Evolutionary conservation across 2,113 vertebrate species (phyloP).

Genomic region (Numenius arquata): DNA sequence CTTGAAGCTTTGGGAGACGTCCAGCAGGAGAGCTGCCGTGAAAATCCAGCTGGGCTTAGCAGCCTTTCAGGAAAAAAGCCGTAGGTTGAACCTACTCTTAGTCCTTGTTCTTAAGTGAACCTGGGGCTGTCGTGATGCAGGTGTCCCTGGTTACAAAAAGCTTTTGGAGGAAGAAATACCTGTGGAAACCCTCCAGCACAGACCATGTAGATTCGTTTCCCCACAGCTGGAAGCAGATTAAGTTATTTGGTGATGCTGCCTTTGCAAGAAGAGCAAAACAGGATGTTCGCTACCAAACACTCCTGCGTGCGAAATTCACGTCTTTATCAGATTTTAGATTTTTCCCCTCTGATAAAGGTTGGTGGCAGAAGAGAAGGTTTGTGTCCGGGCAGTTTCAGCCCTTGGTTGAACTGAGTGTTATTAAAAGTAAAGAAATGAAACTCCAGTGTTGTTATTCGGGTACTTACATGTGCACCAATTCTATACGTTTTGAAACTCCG

Average conservation of each 20-base stretch:
- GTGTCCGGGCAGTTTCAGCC: neutral
- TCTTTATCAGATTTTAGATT: neutral
- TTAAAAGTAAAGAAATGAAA: neutral
- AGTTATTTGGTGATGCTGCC: neutral
- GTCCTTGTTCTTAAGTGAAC: neutral
- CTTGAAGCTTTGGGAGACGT: neutral
- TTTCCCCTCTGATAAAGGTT: neutral
- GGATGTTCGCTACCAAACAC: neutral
- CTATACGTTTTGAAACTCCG: rapidly evolving
- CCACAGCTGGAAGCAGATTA: neutral
- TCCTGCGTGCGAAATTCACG: neutral
- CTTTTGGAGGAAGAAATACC: neutral
- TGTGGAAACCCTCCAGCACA: neutral
- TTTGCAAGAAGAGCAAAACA: neutral
- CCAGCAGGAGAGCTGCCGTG: neutral
- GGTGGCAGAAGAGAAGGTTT: neutral
- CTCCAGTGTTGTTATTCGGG: neutral
- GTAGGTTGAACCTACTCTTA: neutral
- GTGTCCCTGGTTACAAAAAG: neutral
- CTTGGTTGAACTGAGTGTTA: neutral
- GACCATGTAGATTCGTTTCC: neutral
- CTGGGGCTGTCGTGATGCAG: neutral
- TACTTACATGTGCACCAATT: neutral
- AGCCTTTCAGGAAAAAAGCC: neutral
- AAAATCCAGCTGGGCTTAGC: neutral